These are phyloP conservation scores for Lasioglossum baleicum DNA, from an alignment of 1,140 invertebrate genomes.

Conservation along the genomic window DNA sequence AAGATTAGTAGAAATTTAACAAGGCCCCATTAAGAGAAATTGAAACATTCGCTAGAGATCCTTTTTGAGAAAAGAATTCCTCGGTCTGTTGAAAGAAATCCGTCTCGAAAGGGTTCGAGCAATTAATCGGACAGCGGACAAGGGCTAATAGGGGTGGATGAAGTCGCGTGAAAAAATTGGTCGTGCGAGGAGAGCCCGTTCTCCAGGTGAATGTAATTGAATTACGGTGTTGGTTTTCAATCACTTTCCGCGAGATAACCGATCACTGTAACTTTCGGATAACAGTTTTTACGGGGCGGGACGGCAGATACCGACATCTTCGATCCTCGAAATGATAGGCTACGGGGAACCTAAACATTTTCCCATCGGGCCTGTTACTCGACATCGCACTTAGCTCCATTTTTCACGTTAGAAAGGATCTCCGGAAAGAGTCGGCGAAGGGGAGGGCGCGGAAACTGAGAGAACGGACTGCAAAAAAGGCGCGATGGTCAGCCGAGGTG, in stretches of 20 bases:
- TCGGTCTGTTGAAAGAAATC: too few relatives aligned
- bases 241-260: neutral
- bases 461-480: constrained; percentile 27
- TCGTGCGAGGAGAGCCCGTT: neutral
- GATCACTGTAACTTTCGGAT: neutral
- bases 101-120: too few relatives aligned
- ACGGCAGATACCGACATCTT: constrained; percentile 7
- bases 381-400: constrained; percentile 46
- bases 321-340: constrained; percentile 28
- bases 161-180: neutral
- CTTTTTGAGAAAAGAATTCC: too few relatives aligned
- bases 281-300: neutral
- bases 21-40: too few relatives aligned
- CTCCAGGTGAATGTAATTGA: neutral
- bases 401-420: constrained; percentile 44
- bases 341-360: constrained; percentile 34
- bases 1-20: too few relatives aligned
- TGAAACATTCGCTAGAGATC: too few relatives aligned
- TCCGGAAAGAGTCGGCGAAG: neutral
- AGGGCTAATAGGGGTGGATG: too few relatives aligned
- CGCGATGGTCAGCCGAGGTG: constrained; percentile 3
- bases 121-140: too few relatives aligned
- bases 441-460: neutral
- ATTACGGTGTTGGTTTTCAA: neutral
- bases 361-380: constrained; percentile 36